These are phyloP conservation scores for Arrhamphus sclerolepis DNA, from an alignment of 2,797 vertebrate genomes.

Conservation along the genomic window DNA sequence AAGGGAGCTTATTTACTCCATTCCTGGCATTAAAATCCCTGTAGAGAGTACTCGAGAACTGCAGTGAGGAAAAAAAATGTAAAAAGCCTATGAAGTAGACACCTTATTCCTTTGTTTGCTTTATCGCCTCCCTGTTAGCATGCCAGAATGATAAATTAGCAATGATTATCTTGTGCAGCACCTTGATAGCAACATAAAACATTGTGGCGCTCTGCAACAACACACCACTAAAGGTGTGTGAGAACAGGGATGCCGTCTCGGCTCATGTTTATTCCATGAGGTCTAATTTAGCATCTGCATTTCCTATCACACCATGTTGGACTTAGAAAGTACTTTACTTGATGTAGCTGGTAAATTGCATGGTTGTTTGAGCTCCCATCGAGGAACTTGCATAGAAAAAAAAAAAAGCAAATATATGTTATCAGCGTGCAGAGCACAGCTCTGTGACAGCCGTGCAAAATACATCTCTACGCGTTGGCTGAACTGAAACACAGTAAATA, in stretches of 20 bases:
- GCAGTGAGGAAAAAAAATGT: constrained; percentile 4
- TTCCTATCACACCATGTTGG: constrained; percentile 23
- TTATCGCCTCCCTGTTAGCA: constrained; percentile 60
- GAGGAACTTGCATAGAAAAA: constrained; percentile 38
- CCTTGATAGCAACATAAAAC: constrained; percentile 50
- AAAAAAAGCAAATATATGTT: constrained; percentile 29
- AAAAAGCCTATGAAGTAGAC: constrained; percentile 38
- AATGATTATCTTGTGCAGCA: constrained; percentile 55
- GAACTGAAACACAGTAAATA: constrained; percentile 21
- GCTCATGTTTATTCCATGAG: constrained; percentile 60
- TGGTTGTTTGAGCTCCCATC: constrained; percentile 36
- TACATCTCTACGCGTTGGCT: constrained; percentile 23
- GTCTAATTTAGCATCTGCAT: constrained; percentile 45
- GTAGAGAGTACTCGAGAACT: constrained; percentile 31
- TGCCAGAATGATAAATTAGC: constrained; percentile 73
- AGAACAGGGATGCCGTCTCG: constrained; percentile 28
- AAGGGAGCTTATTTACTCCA: constrained; percentile 43
- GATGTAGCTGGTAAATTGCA: constrained; percentile 30
- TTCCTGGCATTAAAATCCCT: constrained; percentile 38
- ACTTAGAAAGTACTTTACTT: constrained; percentile 37
- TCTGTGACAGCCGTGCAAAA: constrained; percentile 33
- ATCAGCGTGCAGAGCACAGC: constrained; percentile 23
- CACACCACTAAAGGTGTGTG: constrained; percentile 36
- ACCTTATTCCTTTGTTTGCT: constrained; percentile 56
- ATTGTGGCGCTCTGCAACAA: constrained; percentile 27